Evolutionary conservation across 2,113 vertebrate species (phyloP).

Genomic region (Entomyzon cyanotis): DNA sequence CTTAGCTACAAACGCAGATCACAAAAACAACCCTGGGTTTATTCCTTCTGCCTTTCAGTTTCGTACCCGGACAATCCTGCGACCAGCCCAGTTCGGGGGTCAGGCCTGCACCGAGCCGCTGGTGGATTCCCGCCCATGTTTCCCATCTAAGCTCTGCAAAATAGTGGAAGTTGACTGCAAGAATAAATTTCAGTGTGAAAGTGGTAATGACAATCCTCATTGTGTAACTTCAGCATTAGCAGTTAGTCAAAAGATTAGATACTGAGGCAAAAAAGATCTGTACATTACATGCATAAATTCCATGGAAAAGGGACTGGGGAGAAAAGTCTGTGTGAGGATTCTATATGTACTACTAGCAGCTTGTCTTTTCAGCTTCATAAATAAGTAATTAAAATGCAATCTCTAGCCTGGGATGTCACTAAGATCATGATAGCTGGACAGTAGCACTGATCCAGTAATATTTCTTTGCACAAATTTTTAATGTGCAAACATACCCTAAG

Average conservation of each 20-base stretch:
- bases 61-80: conserved; percentile 74
- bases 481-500: not conserved
- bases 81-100: conserved; percentile 88
- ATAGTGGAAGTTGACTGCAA: conserved; percentile 80
- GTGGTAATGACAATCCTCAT: conserved; percentile 68
- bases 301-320: not conserved
- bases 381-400: not conserved
- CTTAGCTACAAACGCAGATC: not conserved
- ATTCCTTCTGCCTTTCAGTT: conserved; percentile 73
- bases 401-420: not conserved
- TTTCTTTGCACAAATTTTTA: not conserved
- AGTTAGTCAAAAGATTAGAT: not conserved
- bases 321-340: not conserved
- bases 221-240: not conserved
- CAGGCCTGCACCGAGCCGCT: conserved; percentile 76
- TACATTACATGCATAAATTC: not conserved
- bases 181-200: conserved; percentile 85
- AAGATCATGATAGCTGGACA: not conserved
- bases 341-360: not conserved
- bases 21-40: not conserved
- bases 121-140: conserved; percentile 78
- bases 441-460: not conserved
- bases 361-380: not conserved
- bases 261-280: not conserved
- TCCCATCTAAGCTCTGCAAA: conserved; percentile 81